These are phyloP conservation scores for Xylota sylvarum DNA, from an alignment of 2,888 invertebrate species.

Conservation along the genomic window DNA sequence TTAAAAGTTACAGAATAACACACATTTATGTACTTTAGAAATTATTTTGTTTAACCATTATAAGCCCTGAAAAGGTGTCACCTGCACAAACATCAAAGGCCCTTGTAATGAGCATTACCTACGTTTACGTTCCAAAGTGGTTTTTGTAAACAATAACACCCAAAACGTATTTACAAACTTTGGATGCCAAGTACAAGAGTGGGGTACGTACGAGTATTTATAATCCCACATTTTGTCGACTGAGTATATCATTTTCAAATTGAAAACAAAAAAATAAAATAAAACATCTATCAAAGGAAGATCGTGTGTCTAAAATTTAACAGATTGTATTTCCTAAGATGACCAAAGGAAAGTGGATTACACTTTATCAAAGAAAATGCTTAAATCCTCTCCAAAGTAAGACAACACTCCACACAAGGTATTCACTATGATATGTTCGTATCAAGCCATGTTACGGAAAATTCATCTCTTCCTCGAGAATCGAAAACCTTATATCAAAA, in stretches of 20 bases:
- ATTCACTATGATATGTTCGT: neutral
- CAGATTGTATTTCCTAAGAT: neutral
- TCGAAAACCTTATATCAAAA: neutral
- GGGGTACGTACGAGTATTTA: neutral
- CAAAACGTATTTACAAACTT: neutral
- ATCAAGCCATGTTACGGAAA: neutral
- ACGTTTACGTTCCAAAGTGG: neutral
- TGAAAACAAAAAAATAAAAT: neutral
- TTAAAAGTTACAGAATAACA: neutral
- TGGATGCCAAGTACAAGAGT: too few species aligned
- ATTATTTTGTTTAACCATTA: neutral
- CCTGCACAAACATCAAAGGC: neutral
- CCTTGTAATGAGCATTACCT: neutral
- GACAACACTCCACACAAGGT: neutral
- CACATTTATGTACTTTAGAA: neutral
- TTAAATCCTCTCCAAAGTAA: neutral
- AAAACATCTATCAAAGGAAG: constrained; percentile 1
- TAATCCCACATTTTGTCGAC: neutral
- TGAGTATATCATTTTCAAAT: neutral
- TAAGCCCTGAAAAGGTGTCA: neutral
- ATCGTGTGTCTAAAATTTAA: neutral
- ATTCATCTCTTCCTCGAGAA: neutral
- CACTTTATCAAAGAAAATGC: neutral
- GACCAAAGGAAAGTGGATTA: neutral
- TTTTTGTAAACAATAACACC: neutral